These are phyloP conservation scores for Cheilosia urbana DNA, from an alignment of 2,888 invertebrate genomes.

Conservation along the genomic window DNA sequence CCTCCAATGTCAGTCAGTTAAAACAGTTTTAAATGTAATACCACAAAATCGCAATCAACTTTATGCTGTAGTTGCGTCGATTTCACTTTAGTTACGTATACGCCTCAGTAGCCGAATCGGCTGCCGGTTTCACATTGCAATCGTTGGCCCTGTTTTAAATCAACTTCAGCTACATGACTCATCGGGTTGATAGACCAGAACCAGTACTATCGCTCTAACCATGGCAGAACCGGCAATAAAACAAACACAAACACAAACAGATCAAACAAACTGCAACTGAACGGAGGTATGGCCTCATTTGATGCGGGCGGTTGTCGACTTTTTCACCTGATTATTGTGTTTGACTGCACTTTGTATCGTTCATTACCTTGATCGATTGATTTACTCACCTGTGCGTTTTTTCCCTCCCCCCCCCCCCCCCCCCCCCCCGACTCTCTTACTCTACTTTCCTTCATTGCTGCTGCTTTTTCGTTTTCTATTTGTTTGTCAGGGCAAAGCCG, in stretches of 20 bases:
- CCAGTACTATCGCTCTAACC: constrained; percentile 35
- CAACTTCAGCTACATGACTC: constrained; percentile 52
- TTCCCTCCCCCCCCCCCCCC: not conserved
- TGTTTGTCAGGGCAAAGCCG: constrained; percentile 33
- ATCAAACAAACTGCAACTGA: constrained; percentile 55
- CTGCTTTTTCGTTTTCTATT: constrained; percentile 27
- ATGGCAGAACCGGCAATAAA: constrained; percentile 51
- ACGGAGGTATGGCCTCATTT: constrained; percentile 71
- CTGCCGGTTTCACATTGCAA: constrained; percentile 13
- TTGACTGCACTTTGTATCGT: constrained; percentile 67
- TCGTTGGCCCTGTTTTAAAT: constrained; percentile 30
- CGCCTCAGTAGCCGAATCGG: constrained; percentile 46
- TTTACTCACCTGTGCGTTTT: constrained; percentile 54
- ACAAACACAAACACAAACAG: constrained; percentile 32
- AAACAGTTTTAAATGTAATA: not conserved
- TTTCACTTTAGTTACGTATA: constrained; percentile 69
- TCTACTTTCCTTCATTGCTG: constrained; percentile 31
- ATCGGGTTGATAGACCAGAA: constrained; percentile 67
- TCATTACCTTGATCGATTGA: constrained; percentile 75
- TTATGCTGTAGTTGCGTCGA: constrained; percentile 15
- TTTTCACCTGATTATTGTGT: constrained; percentile 75
- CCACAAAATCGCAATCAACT: constrained; percentile 3
- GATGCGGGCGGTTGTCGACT: constrained; percentile 75
- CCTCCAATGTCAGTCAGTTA: constrained; percentile 7
- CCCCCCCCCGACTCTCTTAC: no score